Base-by-base conservation (phyloP, 2,888 invertebrate species). In the Epinotia demarniana region DNA sequence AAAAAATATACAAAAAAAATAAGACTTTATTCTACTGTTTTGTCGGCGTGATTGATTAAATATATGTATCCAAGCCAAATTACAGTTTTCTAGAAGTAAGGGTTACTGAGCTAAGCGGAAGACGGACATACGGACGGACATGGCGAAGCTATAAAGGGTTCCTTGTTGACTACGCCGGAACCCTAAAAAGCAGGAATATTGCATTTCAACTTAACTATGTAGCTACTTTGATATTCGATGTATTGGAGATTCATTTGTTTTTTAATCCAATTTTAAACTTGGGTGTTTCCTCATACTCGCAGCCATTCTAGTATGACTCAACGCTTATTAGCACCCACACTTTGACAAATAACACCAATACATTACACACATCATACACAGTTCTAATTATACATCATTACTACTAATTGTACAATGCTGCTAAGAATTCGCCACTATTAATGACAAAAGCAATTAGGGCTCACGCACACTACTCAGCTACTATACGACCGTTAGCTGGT, bases 371-470 rank as follows among this genome's bases (percentile, higher is more conserved):
- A 67, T 75, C 80, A 78, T 75, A 75, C 80, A 77, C 77, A 78
- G 83, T 83, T 80, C 92, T 93, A 92, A 93, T 93, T 93, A 93
- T 90, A 91, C 91, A 91, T 92, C 92, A 93, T 93, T 92, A 92
- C 90, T 89, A 89, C 92, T 92, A 93, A 92, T 93, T 93, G 92
- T 93, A 92, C 90, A 88, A 91, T 90, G 90, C 90, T 92, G 92
- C 93, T 93, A 93, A 93, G 92, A 92, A 93, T 93, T 91, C 89
- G 92, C 92, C 89, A 92, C 91, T 92, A 93, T 93, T 93, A 93
- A 93, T 92, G 93, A 93, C 93, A 92, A 93, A 93, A 92, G 93
- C 92, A 93, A 93, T 93, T 94, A 94, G 92, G 92, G 89, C 86
- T 84, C 85, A 87, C 91, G 81, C 89, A 91, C 90, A 91, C 91